Conservation (phyloP, 2,113 vertebrate species). For the Hydrochoerus hydrochaeris region DNA sequence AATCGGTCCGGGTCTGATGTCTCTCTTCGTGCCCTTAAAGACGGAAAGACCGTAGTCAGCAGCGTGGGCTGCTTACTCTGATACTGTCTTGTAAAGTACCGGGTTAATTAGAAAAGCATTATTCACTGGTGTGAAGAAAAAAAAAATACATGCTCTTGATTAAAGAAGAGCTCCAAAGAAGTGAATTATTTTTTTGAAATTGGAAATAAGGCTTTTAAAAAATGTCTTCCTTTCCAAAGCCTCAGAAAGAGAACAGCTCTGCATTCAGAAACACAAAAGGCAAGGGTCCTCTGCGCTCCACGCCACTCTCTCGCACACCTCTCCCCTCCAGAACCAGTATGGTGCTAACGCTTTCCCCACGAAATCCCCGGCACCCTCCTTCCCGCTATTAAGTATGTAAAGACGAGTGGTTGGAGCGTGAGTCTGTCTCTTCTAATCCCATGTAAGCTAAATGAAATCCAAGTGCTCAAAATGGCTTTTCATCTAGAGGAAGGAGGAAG, state of each 20-base stretch:
- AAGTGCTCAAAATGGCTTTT: slow-evolving; percentile 86
- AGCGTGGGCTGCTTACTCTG: neutral
- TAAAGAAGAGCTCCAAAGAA: slow-evolving; percentile 48
- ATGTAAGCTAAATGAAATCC: slow-evolving; percentile 85
- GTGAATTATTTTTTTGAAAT: slow-evolving; percentile 68
- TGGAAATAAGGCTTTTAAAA: slow-evolving; percentile 38
- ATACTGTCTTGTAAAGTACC: slow-evolving; percentile 13
- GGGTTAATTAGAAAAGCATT: slow-evolving; percentile 30
- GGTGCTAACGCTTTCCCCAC: neutral
- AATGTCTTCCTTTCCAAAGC: slow-evolving; percentile 58
- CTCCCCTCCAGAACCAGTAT: slow-evolving; percentile 5
- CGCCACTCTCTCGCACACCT: neutral
- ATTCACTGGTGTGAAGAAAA: slow-evolving; percentile 13
- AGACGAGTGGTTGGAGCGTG: slow-evolving; percentile 31
- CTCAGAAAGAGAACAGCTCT: slow-evolving; percentile 46
- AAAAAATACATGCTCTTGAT: slow-evolving; percentile 7
- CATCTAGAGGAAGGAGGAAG: slow-evolving; percentile 85
- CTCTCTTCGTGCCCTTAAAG: neutral
- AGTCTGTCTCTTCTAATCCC: slow-evolving; percentile 70
- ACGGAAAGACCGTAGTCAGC: neutral
- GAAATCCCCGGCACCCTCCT: slow-evolving; percentile 33
- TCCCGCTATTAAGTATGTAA: slow-evolving; percentile 72
- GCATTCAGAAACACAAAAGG: slow-evolving; percentile 55
- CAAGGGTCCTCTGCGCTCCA: neutral
- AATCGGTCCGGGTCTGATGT: neutral